Evolutionary conservation across 2,888 invertebrate species (phyloP).

Genomic region (Poecilus cupreus): DNA sequence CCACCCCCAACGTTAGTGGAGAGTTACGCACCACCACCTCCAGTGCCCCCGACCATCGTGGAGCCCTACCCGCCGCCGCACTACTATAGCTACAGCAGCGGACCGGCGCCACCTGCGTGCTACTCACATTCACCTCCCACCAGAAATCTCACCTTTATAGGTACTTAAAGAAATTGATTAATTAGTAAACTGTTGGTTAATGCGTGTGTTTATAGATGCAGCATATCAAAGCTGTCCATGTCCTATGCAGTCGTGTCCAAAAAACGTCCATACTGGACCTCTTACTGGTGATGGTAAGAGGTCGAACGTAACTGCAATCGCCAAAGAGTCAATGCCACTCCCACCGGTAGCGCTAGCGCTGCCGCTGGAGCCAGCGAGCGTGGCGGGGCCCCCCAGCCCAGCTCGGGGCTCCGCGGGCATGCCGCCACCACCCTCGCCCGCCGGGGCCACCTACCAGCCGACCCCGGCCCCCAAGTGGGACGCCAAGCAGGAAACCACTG

Average conservation of each 20-base stretch:
- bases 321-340: conserved; percentile 71
- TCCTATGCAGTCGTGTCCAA: conserved; percentile 96
- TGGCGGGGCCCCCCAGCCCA: conserved; percentile 80
- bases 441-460: conserved; percentile 73
- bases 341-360: conserved; percentile 74
- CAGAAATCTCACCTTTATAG: conserved; percentile 79
- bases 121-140: conserved; percentile 78
- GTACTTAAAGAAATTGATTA: too few species aligned
- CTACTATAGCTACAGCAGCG: conserved; percentile 75
- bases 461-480: conserved; percentile 65
- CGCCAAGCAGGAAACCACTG: conserved; percentile 58
- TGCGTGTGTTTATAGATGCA: conserved; percentile 71
- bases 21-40: conserved; percentile 70
- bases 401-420: conserved; percentile 82
- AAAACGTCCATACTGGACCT: conserved; percentile 99
- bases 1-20: conserved; percentile 68
- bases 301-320: conserved; percentile 71
- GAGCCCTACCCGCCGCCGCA: conserved; percentile 73
- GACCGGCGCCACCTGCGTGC: conserved; percentile 75
- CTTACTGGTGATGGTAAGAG: conserved; percentile 96
- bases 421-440: conserved; percentile 78
- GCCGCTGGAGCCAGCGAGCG: conserved; percentile 73
- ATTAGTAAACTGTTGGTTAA: conserved; percentile 9
- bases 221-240: conserved; percentile 87
- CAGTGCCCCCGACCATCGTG: conserved; percentile 70